Conservation (phyloP, 2,888 invertebrate species). For the Campoletis raptor region DNA sequence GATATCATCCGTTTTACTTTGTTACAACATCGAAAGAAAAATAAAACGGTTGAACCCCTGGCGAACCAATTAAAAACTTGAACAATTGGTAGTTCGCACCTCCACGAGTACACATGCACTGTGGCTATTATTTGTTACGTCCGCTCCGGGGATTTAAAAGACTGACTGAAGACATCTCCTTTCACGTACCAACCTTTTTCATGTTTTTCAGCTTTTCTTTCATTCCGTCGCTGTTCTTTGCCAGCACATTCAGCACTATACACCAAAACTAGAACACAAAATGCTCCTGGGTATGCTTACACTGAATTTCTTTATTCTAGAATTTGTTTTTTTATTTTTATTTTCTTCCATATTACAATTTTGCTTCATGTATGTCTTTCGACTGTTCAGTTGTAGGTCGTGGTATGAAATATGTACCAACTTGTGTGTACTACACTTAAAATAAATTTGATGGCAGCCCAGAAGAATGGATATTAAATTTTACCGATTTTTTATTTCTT, state of each 20-base stretch:
- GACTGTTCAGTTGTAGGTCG: not conserved
- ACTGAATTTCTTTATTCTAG: slow-evolving; percentile 29
- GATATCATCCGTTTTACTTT: slow-evolving; percentile 23
- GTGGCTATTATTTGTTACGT: slow-evolving; percentile 58
- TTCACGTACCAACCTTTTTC: slow-evolving; percentile 25
- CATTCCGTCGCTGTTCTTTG: slow-evolving; percentile 31
- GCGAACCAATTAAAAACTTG: slow-evolving; percentile 60
- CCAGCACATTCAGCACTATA: slow-evolving; percentile 22
- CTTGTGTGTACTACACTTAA: not conserved
- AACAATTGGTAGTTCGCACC: slow-evolving; percentile 36
- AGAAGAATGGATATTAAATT: too few relatives aligned
- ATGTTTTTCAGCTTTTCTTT: not conserved
- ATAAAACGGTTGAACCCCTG: slow-evolving; percentile 31
- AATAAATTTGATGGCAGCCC: not conserved
- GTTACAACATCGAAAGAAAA: slow-evolving; percentile 33
- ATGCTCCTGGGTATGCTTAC: slow-evolving; percentile 43
- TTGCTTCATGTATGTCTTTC: not conserved
- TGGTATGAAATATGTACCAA: not conserved
- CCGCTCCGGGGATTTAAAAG: slow-evolving; percentile 32
- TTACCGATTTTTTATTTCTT: too few relatives aligned
- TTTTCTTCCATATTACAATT: not conserved
- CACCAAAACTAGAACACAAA: slow-evolving; percentile 41
- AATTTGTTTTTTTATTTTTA: slow-evolving; percentile 3
- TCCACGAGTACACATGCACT: not conserved
- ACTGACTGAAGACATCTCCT: slow-evolving; percentile 47